Evolutionary conservation across 92 coral and sea anemone genomes (phyloP).

Genomic region (Muricea muricata): DNA sequence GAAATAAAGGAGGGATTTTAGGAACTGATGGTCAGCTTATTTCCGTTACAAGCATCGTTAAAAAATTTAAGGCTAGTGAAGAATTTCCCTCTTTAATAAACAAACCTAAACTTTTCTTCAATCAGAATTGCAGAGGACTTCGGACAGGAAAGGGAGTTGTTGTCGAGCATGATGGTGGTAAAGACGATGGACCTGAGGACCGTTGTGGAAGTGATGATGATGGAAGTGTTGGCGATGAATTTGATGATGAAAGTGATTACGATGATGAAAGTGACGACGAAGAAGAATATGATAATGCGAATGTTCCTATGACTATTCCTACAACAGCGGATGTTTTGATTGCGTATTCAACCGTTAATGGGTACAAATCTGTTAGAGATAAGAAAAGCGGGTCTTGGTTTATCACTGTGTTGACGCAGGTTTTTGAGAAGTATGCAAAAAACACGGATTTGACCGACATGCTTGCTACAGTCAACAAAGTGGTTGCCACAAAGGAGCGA

Average conservation of each 20-base stretch:
- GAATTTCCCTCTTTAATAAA: background rate
- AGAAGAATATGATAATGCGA: background rate
- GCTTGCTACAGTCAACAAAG: background rate
- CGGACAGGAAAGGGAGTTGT: too few relatives aligned
- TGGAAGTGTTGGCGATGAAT: too few relatives aligned
- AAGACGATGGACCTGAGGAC: too few relatives aligned
- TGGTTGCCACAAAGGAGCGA: background rate
- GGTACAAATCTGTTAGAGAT: background rate
- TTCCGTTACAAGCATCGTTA: background rate
- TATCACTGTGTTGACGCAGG: background rate
- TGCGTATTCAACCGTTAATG: background rate
- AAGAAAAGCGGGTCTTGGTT: background rate
- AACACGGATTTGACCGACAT: background rate
- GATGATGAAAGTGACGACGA: background rate
- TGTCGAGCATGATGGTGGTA: too few relatives aligned
- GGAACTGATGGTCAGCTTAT: background rate
- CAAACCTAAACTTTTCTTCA: background rate
- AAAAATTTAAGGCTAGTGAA: background rate
- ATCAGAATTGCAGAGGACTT: background rate
- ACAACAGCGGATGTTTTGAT: background rate
- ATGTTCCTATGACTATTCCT: background rate
- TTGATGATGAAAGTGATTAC: background rate
- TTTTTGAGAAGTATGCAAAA: background rate
- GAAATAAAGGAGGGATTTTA: background rate
- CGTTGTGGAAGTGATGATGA: too few relatives aligned